phyloP scores from a whole-genome alignment of 2,113 vertebrate species.

The Gavialis gangeticus region DNA sequence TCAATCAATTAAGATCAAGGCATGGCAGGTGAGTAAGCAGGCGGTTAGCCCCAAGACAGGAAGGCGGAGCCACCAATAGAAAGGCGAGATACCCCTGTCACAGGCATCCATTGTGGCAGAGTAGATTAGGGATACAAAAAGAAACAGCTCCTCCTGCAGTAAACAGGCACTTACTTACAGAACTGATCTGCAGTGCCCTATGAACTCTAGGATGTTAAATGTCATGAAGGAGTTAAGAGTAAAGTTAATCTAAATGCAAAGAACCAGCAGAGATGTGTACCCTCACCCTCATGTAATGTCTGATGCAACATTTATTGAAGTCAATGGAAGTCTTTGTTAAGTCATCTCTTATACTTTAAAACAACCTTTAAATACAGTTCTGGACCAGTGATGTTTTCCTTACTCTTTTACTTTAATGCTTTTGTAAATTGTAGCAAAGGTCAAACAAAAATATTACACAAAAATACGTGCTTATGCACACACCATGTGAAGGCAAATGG shows the following conservation, averaged over 20 bases:
- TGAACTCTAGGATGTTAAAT: not conserved
- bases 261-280: not conserved
- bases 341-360: not conserved
- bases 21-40: too few species aligned
- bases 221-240: accelerated
- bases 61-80: too few species aligned
- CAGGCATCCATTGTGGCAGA: not conserved
- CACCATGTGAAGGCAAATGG: not conserved
- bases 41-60: too few species aligned
- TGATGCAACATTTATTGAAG: not conserved
- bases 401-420: not conserved
- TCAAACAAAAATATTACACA: not conserved
- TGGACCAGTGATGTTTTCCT: not conserved
- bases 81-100: too few species aligned
- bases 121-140: not conserved
- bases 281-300: not conserved
- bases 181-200: not conserved
- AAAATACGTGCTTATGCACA: not conserved
- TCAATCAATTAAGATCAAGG: too few species aligned
- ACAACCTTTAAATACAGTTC: not conserved
- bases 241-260: not conserved
- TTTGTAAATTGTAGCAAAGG: not conserved
- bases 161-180: not conserved
- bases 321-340: not conserved
- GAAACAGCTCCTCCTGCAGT: accelerated